Evolutionary conservation across 2,797 vertebrate species (phyloP).

Genomic region (Pantherophis alleghaniensis): DNA sequence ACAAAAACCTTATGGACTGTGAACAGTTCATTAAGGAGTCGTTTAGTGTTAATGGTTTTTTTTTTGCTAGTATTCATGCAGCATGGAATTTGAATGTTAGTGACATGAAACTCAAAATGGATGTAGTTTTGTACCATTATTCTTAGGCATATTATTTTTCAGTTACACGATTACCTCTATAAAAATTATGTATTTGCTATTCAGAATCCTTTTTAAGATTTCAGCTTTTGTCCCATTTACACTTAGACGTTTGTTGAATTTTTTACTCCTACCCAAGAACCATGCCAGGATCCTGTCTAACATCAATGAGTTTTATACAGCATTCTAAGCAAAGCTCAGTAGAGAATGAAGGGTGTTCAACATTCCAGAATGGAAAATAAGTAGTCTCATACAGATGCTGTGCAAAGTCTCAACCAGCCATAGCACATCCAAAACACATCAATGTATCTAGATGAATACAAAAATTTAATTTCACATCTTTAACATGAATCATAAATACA

Average conservation of each 20-base stretch:
- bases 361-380: not conserved
- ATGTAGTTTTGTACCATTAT: not conserved
- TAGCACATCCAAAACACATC: conserved; percentile 54
- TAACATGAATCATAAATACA: conserved; percentile 60
- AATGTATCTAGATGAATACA: conserved; percentile 63
- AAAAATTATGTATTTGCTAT: not conserved
- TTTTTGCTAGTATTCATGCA: not conserved
- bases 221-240: not conserved
- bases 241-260: not conserved
- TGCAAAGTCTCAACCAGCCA: conserved; percentile 46
- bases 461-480: conserved; percentile 60
- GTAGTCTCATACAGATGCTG: not conserved
- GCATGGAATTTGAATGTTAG: not conserved
- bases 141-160: not conserved
- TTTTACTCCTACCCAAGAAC: not conserved
- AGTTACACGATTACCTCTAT: not conserved
- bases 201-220: not conserved
- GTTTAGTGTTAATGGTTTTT: not conserved
- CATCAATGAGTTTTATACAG: not conserved
- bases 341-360: not conserved
- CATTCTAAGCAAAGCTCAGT: not conserved
- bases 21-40: not conserved
- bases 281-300: not conserved
- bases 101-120: not conserved
- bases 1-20: not conserved